Evolutionary conservation across 1,140 invertebrate genomes (phyloP), one percentile per base, ranked within the genome.

Genomic region (Ostrea denselamellosa): DNA sequence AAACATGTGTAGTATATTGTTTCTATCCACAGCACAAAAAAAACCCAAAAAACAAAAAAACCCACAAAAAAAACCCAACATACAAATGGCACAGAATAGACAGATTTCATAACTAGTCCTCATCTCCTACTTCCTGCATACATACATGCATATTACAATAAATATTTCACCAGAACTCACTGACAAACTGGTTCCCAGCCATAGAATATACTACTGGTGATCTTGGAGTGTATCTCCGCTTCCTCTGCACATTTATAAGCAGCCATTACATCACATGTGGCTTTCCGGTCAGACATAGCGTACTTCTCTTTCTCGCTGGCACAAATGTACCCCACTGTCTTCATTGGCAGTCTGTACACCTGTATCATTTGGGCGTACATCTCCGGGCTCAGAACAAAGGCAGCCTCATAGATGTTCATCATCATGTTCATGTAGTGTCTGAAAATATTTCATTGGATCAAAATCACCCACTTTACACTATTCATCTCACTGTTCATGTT

Each of bases 121-220:
- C 7, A 68, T 44, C 8, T 0, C 12, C 34, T 82, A 3, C 22
- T 82, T 28, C 8, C 14, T 19, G 17, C 0, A 44, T 17, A 82
- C 0, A 44, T 17, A 82, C 8, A 44, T 53, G 52, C n/a, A 52
- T 83, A 44, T 44, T 5, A 44, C 2, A 2, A 44, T 44, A 44
- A 5, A 44, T 44, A n/a, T n/a, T n/a, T n/a, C n/a, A n/a, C n/a
- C 5, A 44, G 34, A 44, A 83, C 86, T 87, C 52, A 87, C 86
- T 87, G n/a, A 51, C 86, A 83, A 65, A 87, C 81, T 83, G 86
- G 86, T 62, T 87, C 14, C 56, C 25, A 44, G 25, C 86, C 86
- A 83, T 62, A 83, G 34, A 87, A 65, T 34, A 56, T 14, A 52
- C 53, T 51, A 17, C 54, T 65, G 58, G 86, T 62, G 58, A 87